A percentile compares a stretch with the other conserved stretches of the same genome.
These are phyloP conservation scores for Pluvianellus socialis DNA, from an alignment of 2,113 vertebrate species.

Conservation along the genomic window DNA sequence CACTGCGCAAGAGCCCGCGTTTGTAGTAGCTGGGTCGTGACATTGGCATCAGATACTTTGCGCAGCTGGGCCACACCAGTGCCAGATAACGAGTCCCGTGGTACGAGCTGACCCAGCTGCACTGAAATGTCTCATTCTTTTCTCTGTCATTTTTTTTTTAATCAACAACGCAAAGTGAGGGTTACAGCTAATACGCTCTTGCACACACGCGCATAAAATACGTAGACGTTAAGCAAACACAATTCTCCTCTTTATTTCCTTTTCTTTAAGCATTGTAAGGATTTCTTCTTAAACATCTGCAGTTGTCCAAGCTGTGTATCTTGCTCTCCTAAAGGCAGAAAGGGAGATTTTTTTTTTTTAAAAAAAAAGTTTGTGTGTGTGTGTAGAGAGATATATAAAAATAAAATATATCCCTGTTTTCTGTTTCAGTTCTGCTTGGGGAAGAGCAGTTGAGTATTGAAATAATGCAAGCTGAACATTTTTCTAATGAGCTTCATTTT, in stretches of 20 bases:
- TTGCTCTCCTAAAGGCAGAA: neutral
- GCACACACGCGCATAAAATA: neutral
- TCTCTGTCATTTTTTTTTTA: neutral
- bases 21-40: slow-evolving; percentile 23
- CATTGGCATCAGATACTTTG: slow-evolving; percentile 20
- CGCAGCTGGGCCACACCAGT: slow-evolving; percentile 53
- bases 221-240: neutral
- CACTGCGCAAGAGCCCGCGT: neutral
- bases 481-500: slow-evolving; percentile 43
- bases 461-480: slow-evolving; percentile 35
- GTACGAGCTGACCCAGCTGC: slow-evolving; percentile 63
- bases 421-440: slow-evolving; percentile 10
- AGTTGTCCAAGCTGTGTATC: neutral
- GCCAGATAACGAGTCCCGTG: slow-evolving; percentile 14
- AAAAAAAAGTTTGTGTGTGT: neutral
- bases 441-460: neutral
- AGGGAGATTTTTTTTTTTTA: neutral
- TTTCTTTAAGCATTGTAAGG: neutral
- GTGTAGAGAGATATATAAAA: neutral
- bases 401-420: neutral
- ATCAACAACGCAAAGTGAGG: neutral
- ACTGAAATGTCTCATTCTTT: slow-evolving; percentile 53
- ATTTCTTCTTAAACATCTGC: neutral
- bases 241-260: neutral
- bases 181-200: neutral